These are phyloP conservation scores for Aleiodes sp. DNA, from an alignment of 1,140 invertebrate species.

Conservation along the genomic window DNA sequence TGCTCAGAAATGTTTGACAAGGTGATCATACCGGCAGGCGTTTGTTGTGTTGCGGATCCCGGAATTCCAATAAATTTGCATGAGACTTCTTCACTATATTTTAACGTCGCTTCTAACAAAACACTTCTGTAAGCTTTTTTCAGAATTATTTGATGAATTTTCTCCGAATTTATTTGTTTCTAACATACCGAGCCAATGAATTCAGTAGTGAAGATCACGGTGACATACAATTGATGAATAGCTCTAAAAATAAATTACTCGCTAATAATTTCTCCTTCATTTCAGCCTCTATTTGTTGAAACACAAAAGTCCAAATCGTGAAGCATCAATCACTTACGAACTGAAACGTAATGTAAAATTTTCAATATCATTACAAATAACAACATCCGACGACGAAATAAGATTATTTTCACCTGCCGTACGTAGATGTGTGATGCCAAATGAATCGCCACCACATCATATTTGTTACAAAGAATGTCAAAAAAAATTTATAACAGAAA, in stretches of 20 bases:
- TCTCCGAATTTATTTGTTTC: too few relatives aligned
- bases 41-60: too few relatives aligned
- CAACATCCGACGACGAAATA: conserved; percentile 10
- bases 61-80: too few relatives aligned
- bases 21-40: too few relatives aligned
- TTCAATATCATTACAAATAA: conserved; percentile 13
- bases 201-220: too few relatives aligned
- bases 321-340: conserved; percentile 5
- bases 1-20: too few relatives aligned
- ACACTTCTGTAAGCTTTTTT: too few relatives aligned
- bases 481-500: conserved; percentile 40
- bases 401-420: conserved; percentile 14
- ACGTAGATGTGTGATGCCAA: conserved; percentile 29
- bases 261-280: neutral
- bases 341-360: conserved; percentile 1
- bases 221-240: too few relatives aligned
- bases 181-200: too few relatives aligned
- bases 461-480: conserved; percentile 51
- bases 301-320: neutral
- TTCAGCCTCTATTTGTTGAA: conserved; percentile 22
- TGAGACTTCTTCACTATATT: too few relatives aligned
- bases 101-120: too few relatives aligned
- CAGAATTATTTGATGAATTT: too few relatives aligned
- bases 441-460: conserved; percentile 36
- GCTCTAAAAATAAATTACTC: neutral